Percentiles rank a stretch among this genome's conserved stretches.
These are phyloP conservation scores for Sebastes itinus DNA, from an alignment of 2,797 vertebrate species.

Conservation along the genomic window DNA sequence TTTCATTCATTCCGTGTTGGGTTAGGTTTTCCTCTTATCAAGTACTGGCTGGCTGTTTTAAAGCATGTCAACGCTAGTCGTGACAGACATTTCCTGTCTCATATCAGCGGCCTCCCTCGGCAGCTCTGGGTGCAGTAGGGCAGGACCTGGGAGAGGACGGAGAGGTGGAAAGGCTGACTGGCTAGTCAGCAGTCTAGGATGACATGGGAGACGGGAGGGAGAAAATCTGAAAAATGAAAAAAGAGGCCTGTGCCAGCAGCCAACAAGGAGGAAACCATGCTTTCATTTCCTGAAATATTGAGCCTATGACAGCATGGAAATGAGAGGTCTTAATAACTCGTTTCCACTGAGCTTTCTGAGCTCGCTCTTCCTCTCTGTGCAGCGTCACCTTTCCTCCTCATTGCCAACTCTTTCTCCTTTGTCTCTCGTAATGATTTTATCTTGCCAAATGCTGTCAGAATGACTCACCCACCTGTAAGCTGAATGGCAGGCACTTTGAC, in stretches of 20 bases:
- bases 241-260: background rate
- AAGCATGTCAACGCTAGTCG: conserved; percentile 31
- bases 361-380: background rate
- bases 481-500: conserved; percentile 27
- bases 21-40: conserved; percentile 35
- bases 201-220: conserved; percentile 18
- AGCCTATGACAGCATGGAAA: conserved; percentile 62
- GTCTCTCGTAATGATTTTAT: background rate
- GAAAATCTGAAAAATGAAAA: conserved; percentile 32
- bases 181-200: conserved; percentile 28
- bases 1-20: conserved; percentile 52
- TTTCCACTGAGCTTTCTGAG: conserved; percentile 31
- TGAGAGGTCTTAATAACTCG: conserved; percentile 21
- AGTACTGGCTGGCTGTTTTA: conserved; percentile 27
- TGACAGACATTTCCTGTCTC: conserved; percentile 65
- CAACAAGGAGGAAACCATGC: conserved; percentile 46
- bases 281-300: conserved; percentile 60
- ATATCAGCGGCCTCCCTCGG: conserved; percentile 35
- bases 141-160: conserved; percentile 10
- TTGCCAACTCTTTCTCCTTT: background rate
- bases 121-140: conserved; percentile 26
- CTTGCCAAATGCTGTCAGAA: background rate
- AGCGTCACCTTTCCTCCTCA: background rate
- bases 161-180: conserved; percentile 39
- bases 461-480: conserved; percentile 35